Evolutionary conservation across 2,797 vertebrate genomes (phyloP).

Genomic region (Botia kubotai): DNA sequence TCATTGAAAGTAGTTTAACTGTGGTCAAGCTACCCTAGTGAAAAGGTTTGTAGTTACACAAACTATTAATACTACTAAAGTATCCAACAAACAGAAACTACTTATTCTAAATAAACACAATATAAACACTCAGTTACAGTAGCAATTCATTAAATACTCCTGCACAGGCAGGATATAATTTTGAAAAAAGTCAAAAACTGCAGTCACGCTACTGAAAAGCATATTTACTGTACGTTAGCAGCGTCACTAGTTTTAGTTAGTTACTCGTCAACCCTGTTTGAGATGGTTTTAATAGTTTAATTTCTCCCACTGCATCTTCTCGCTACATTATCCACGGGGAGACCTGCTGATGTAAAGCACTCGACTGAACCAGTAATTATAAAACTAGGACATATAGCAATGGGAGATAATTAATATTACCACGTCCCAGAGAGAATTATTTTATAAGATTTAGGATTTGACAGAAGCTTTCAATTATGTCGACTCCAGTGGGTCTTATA

Average conservation of each 20-base stretch:
- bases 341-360: conserved; percentile 75
- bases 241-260: neutral
- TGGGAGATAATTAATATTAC: conserved; percentile 86
- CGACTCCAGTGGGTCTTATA: conserved; percentile 76
- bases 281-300: conserved; percentile 33
- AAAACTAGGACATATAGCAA: conserved; percentile 86
- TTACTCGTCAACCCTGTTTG: neutral
- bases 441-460: conserved; percentile 75
- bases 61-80: too few species aligned
- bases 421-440: conserved; percentile 76
- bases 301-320: neutral
- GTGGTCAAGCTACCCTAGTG: too few species aligned
- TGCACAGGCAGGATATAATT: too few species aligned
- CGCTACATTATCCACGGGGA: conserved; percentile 63
- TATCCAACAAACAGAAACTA: too few species aligned
- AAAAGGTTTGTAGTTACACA: too few species aligned
- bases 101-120: too few species aligned
- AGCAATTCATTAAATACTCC: too few species aligned
- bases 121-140: too few species aligned
- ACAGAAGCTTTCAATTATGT: conserved; percentile 86
- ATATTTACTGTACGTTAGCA: neutral
- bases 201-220: neutral
- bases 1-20: too few species aligned
- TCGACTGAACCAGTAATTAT: conserved; percentile 87
- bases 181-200: too few species aligned